These are phyloP conservation scores for Syrphus vitripennis DNA, from an alignment of 2,888 invertebrate species.

Conservation along the genomic window DNA sequence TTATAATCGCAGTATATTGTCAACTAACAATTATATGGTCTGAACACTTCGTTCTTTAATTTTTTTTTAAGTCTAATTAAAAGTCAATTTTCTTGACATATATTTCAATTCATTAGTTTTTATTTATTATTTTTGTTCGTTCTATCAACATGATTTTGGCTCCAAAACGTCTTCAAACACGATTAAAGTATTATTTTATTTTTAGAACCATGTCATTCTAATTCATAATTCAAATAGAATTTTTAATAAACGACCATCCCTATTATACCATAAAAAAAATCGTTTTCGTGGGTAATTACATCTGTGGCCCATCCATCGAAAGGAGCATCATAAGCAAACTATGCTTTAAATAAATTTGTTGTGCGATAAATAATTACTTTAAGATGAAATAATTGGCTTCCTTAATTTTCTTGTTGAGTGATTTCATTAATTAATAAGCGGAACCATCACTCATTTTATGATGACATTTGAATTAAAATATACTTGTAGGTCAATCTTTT, in stretches of 20 bases:
- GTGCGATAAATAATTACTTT: conserved; percentile 31
- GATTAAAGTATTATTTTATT: background rate
- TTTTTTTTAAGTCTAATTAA: too few relatives aligned
- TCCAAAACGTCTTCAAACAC: background rate
- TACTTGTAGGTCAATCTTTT: conserved; percentile 8
- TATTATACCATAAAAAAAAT: too few relatives aligned
- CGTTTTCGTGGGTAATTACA: conserved; percentile 30
- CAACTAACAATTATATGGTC: too few relatives aligned
- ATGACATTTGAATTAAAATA: conserved; percentile 25
- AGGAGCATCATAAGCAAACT: background rate
- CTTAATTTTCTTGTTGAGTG: conserved; percentile 65
- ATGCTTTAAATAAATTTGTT: conserved; percentile 11
- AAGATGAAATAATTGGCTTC: conserved; percentile 48
- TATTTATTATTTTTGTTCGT: too few relatives aligned
- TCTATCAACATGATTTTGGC: background rate
- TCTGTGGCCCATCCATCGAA: background rate
- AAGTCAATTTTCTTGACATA: too few relatives aligned
- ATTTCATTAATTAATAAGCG: conserved; percentile 58
- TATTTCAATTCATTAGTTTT: too few relatives aligned
- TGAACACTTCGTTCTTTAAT: too few relatives aligned
- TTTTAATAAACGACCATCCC: conserved; percentile 10
- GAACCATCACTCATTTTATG: conserved; percentile 13
- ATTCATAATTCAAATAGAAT: background rate
- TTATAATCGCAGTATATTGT: too few relatives aligned
- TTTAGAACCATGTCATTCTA: background rate